phyloP scores from a whole-genome alignment of 2,113 vertebrate genomes.

The Ifrita kowaldi region DNA sequence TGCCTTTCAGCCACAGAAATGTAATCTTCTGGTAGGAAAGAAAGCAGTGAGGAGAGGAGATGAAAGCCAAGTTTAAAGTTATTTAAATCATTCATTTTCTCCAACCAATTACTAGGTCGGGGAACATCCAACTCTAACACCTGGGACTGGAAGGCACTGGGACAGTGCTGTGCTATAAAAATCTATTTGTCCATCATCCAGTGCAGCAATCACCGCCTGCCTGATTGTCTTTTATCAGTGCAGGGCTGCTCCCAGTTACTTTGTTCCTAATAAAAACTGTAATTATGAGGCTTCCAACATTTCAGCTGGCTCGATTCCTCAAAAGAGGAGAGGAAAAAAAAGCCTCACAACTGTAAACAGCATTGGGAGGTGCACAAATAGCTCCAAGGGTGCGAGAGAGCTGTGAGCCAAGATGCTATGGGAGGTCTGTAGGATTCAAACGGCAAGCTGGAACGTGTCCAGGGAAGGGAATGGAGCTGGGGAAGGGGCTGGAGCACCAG shows the following conservation, averaged over 20 bases:
- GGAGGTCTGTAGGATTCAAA: background rate
- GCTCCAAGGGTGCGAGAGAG: accelerated
- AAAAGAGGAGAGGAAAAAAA: background rate
- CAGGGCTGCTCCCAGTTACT: background rate
- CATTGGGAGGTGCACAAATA: background rate
- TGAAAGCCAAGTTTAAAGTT: background rate
- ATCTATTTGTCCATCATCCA: background rate
- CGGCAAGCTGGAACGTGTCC: background rate
- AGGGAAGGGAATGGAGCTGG: background rate
- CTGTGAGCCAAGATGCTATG: background rate
- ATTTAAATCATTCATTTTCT: background rate
- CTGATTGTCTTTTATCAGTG: background rate
- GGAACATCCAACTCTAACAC: background rate
- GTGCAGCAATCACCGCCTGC: background rate
- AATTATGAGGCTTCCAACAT: background rate
- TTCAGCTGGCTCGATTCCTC: background rate
- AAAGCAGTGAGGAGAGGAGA: background rate
- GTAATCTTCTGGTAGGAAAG: background rate
- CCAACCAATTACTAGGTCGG: background rate
- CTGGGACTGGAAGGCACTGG: background rate
- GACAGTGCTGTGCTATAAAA: background rate
- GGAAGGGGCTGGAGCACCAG: background rate
- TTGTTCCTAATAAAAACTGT: background rate
- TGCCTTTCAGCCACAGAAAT: background rate
- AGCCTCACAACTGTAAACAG: background rate